Evolutionary conservation across 1,140 invertebrate genomes (phyloP), one percentile per base, ranked within the genome.

Genomic region (Drosophila sp.): DNA sequence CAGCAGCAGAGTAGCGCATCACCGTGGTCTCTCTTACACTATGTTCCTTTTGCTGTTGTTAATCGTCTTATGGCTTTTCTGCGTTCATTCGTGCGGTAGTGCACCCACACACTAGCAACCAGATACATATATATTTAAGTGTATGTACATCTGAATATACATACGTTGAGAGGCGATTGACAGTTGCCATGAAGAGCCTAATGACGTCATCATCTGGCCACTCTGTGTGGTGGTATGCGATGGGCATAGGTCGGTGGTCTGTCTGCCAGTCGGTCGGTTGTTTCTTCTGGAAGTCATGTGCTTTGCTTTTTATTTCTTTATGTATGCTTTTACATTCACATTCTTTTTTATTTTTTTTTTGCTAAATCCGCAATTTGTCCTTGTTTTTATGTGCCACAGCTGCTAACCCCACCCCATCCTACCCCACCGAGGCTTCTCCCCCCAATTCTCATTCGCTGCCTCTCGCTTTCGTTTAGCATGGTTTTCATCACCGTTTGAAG

Each of bases 361-460:
- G 67, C 58, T 71, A 75, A 78, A 71, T 78, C 60, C 63, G 66
- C 72, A 74, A 64, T 78, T 75, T 75, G 75, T 78, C 67, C 72
- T 78, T 70, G 66, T 70, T 78, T 78, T 66, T 74, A 58, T 78
- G 32, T 66, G 50, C 74, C 66, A 68, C 66, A 73, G 70, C 70
- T 74, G 54, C 63, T 74, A 40, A 38, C 32, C n/a, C n/a, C 50
- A 4, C 27, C 55, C 29, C 30, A 7, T 8, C 5, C 55, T 17
- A 4, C 50, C 25, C 17, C 32, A 8, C 32, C 25, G 17, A 17
- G 17, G 17, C 17, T 17, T 33, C 17, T 29, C 3, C 7, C 30
- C 6, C n/a, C 6, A 23, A n/a, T 8, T 10, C 44, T 8, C 44
- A 8, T 27, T 10, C 6, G 17, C 44, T 47, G 23, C 30, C 32